Evolutionary conservation across 2,888 invertebrate species (phyloP).

Genomic region (Macaria notata): DNA sequence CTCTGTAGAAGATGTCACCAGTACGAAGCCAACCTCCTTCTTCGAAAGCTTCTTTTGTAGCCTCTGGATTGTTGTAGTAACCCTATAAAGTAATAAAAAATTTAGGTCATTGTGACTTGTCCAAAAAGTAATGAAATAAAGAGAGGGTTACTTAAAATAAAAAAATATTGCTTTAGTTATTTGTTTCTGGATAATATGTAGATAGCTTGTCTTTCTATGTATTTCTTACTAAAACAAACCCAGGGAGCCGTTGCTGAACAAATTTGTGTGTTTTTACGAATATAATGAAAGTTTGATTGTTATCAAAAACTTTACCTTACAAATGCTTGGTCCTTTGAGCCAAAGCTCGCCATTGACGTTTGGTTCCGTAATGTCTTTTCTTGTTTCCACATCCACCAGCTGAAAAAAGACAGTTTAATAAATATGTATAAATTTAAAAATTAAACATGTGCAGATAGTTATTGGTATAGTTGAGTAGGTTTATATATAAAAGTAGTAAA

Average conservation of each 20-base stretch:
- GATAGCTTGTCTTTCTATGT: not conserved
- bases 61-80: conserved; percentile 67
- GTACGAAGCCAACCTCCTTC: conserved; percentile 75
- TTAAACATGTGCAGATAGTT: too few species aligned
- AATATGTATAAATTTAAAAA: too few species aligned
- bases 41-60: conserved; percentile 61
- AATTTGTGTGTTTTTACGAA: too few species aligned
- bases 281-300: too few species aligned
- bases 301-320: conserved; percentile 43
- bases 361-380: conserved; percentile 54
- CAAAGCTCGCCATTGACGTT: conserved; percentile 69
- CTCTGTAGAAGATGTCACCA: conserved; percentile 77
- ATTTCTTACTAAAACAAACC: not conserved
- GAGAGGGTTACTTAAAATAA: too few species aligned
- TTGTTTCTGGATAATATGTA: not conserved
- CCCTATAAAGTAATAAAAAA: conserved; percentile 40
- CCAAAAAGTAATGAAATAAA: not conserved
- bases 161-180: too few species aligned
- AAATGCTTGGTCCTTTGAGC: conserved; percentile 57
- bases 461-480: too few species aligned
- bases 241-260: not conserved
- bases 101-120: too few species aligned
- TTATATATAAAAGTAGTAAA: too few species aligned
- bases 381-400: conserved; percentile 62
- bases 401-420: conserved; percentile 27